Evolutionary conservation across 2,113 vertebrate genomes (phyloP), one percentile per base, ranked within the genome.

Genomic region (Dromaius novaehollandiae): DNA sequence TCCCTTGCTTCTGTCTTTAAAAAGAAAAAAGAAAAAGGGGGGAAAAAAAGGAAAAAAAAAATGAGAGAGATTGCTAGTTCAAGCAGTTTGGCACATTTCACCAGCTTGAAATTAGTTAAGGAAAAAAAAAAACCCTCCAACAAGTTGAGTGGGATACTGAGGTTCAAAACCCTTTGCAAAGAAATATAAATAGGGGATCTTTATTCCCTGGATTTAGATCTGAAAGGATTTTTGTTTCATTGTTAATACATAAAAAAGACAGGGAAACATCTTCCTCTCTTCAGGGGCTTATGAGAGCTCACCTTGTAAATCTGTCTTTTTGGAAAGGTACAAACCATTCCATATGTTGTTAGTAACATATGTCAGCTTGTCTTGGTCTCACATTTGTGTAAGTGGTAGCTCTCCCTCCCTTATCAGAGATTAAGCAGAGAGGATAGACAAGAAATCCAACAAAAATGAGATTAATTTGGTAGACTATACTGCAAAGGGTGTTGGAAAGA

Each of bases 161-260:
- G 28, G 46, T 90, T 94, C 86, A 95, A 96, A 94, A 78, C 9
- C 12, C 40, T 92, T 74, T 71, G 32, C 26, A 78, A 90, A 89
- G 44, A 87, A 91, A 77, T 9, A 30, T 40, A 2, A 3, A 42
- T 8, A 51, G 11, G 48, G 7, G 12, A 88, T 75, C n/a, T 68
- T 90, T 95, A 74, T 83, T 92, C 65, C 26, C 85, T 91, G 88
- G 82, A 73, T 94, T 94, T 96, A 86, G 73, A 92, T 94, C 82
- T 92, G 83, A 86, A 95, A 90, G 68, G 32, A 30, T 56, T 95
- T 88, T 92, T 90, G 50, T 78, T 90, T 88, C 3, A 0, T 78
- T 94, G 74, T 85, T 95, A 93, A 68, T 81, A 75, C 36, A 36
- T 14, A 92, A 42, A 92, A 84, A 90, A 94, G 73, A 79, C 2